Percentiles rank a stretch among this genome's conserved stretches.
phyloP scores from a whole-genome alignment of 1,140 invertebrate species.

The Acyrthosiphon pisum region DNA sequence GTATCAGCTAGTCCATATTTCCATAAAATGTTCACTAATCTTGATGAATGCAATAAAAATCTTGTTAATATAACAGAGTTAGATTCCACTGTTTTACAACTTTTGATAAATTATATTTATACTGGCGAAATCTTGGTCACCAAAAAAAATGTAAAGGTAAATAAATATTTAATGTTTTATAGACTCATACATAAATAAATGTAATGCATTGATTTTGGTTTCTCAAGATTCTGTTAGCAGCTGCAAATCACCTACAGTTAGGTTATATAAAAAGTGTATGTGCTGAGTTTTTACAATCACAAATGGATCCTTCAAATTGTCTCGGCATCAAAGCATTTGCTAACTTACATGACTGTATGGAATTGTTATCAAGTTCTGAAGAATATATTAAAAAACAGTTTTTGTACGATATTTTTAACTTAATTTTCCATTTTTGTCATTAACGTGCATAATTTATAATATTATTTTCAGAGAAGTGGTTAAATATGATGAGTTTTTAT shows the following conservation, averaged over 20 bases:
- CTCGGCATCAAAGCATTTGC: constrained; percentile 94
- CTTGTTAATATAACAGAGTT: constrained; percentile 84
- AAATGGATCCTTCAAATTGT: constrained; percentile 93
- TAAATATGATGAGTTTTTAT: constrained; percentile 91
- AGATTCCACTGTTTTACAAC: constrained; percentile 77
- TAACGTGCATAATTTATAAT: not conserved
- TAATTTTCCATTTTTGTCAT: not conserved
- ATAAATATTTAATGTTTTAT: not conserved
- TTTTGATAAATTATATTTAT: constrained; percentile 91
- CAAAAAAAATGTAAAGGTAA: constrained; percentile 91
- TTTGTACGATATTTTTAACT: constrained; percentile 69
- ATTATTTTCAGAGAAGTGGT: constrained; percentile 78
- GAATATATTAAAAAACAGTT: constrained; percentile 92
- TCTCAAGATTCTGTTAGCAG: constrained; percentile 74
- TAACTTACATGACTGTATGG: constrained; percentile 89
- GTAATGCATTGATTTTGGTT: not conserved
- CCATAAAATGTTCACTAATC: constrained; percentile 96
- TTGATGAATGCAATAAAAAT: constrained; percentile 85
- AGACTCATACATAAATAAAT: not conserved
- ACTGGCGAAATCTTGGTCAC: constrained; percentile 87
- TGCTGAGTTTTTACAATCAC: constrained; percentile 90
- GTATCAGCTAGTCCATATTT: constrained; percentile 95
- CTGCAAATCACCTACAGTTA: constrained; percentile 91
- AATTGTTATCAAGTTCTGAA: constrained; percentile 81
- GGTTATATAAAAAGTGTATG: constrained; percentile 90